Evolutionary conservation across 2,113 vertebrate genomes (phyloP).

Genomic region (Onychostoma macrolepis): DNA sequence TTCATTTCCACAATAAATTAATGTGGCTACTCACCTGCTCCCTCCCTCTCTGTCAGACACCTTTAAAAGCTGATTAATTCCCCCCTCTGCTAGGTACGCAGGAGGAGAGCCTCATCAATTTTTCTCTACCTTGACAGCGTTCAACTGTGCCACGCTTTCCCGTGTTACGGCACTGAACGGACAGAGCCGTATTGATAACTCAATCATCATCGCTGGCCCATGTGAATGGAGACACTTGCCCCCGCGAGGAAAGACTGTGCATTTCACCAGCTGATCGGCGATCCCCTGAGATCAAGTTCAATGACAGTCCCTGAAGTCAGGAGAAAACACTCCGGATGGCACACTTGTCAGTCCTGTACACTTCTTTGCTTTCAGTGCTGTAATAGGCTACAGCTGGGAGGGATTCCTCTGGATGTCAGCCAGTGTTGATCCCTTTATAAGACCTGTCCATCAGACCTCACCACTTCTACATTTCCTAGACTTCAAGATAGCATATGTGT

Average conservation of each 20-base stretch:
- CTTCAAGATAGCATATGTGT: background rate
- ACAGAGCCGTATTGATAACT: constrained; percentile 40
- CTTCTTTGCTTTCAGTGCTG: constrained; percentile 20
- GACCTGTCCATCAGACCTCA: background rate
- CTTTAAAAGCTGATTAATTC: constrained; percentile 42
- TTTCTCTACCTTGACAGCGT: constrained; percentile 48
- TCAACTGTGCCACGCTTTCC: constrained; percentile 1
- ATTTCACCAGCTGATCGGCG: constrained; percentile 30
- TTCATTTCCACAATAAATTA: constrained; percentile 27
- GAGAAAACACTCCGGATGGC: constrained; percentile 38
- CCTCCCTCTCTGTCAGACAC: background rate
- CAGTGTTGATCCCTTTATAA: constrained; percentile 3
- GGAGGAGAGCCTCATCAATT: constrained; percentile 46
- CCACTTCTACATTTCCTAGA: background rate
- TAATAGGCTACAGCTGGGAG: constrained; percentile 23
- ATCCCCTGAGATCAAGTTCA: constrained; percentile 31
- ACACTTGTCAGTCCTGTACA: constrained; percentile 40
- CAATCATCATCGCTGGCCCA: constrained; percentile 43
- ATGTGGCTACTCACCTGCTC: constrained; percentile 27
- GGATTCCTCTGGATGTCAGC: constrained; percentile 25
- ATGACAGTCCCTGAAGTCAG: constrained; percentile 44
- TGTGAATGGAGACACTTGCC: constrained; percentile 31
- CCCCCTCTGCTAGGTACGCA: background rate
- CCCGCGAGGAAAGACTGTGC: background rate
- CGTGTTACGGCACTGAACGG: background rate